phyloP scores from a whole-genome alignment of 2,113 vertebrate genomes.

The Rhadina sibilatrix region DNA sequence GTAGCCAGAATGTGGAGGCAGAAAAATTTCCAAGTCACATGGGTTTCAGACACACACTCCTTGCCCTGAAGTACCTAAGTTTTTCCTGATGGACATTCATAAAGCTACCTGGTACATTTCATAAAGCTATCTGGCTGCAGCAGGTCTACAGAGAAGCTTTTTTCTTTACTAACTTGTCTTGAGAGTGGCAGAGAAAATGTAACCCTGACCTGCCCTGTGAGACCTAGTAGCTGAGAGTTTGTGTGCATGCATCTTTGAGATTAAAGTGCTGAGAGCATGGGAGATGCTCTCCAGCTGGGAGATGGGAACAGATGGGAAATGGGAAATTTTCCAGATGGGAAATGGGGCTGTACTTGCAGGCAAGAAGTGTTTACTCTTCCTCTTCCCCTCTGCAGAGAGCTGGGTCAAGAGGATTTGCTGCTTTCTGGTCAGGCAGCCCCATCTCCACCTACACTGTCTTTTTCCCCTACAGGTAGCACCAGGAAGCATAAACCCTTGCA shows the following conservation, averaged over 20 bases:
- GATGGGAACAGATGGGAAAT: background rate
- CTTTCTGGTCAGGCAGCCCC: background rate
- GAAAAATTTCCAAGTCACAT: background rate
- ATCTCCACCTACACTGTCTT: background rate
- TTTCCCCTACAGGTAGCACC: background rate
- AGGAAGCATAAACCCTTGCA: background rate
- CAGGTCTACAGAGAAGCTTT: background rate
- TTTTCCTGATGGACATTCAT: background rate
- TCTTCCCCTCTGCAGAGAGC: background rate
- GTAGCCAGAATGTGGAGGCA: background rate
- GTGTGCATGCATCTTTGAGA: background rate
- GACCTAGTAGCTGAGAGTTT: background rate
- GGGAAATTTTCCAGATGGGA: background rate
- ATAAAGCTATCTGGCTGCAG: background rate
- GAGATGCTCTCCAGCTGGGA: background rate
- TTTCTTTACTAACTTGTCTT: background rate
- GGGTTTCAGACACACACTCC: background rate
- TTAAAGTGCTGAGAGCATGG: background rate
- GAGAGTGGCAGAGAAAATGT: background rate
- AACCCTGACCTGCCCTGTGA: background rate
- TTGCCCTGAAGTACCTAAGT: background rate
- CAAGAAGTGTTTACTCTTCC: background rate
- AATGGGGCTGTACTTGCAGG: background rate
- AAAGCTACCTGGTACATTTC: background rate
- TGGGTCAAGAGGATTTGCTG: background rate